Base-by-base conservation (phyloP, 2,797 vertebrate genomes). In the Orestias chungarensis region DNA sequence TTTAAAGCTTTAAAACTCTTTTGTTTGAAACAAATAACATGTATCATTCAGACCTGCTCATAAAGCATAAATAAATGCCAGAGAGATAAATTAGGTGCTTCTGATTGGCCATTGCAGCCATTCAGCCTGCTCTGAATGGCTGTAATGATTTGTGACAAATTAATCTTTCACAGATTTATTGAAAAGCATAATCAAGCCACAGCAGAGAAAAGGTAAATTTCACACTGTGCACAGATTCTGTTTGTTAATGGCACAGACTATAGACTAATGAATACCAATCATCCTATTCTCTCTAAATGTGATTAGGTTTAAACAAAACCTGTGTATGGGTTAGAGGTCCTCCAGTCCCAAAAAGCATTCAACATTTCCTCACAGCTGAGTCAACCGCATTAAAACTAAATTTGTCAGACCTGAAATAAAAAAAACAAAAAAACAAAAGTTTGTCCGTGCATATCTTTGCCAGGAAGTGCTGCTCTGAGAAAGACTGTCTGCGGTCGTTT, bases 91-190 rank as follows among this genome's bases (percentile, higher is more conserved):
- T 44, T 9, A 46, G 40, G 73, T 80, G 43, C 70, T 78, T 66
- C 68, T 62, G 66, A n/a, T 68, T 68, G 64, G 62, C 71, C 84
- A 64, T 68, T 74, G n/a, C n/a, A n/a, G n/a, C n/a, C n/a, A n/a
- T n/a, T n/a, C n/a, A n/a, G n/a, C n/a, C n/a, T n/a, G 73, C 66
- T 74, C 52, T 84, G 81, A 86, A 88, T 82, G 72, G 65, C 44
- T 68, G 68, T 73, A 83, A 76, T 74, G 81, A 75, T 75, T 89
- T 83, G 80, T 75, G 71, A 82, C 82, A 82, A 90, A 91, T 92
- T 88, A 89, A 91, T 89, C 81, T 89, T 74, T 82, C 87, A 83
- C 75, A 83, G 88, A 82, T 89, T 89, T 88, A 84, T 84, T 78
- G 83, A 83, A 78, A 75, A 81, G 79, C 67, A 81, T 92, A 88